Conservation (phyloP, 2,113 vertebrate genomes). For the Hassar affinis region DNA sequence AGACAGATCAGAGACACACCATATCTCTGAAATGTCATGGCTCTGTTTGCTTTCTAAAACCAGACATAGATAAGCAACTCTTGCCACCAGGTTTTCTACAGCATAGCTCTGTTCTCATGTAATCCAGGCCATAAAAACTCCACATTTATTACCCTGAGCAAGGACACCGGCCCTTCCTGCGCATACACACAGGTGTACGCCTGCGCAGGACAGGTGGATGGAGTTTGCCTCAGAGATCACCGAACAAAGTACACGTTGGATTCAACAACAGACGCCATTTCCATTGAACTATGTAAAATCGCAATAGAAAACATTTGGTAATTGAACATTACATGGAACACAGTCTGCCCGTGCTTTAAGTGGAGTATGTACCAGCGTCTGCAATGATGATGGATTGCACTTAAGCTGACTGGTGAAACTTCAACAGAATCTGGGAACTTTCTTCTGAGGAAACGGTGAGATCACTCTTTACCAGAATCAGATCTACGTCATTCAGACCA, state of each 20-base stretch:
- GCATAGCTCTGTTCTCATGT: neutral
- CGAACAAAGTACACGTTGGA: constrained; percentile 70
- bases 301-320: neutral
- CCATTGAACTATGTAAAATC: neutral
- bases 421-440: constrained; percentile 27
- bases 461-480: constrained; percentile 31
- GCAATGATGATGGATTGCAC: constrained; percentile 58
- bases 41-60: constrained; percentile 21
- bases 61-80: constrained; percentile 21
- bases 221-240: constrained; percentile 61
- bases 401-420: constrained; percentile 41
- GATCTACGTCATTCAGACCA: neutral
- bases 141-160: constrained; percentile 61
- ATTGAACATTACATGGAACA: neutral
- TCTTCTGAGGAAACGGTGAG: constrained; percentile 60
- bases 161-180: constrained; percentile 28
- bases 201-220: constrained; percentile 57
- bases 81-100: constrained; percentile 10
- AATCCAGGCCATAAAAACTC: constrained; percentile 33
- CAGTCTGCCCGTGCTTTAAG: neutral
- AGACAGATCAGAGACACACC: neutral
- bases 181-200: constrained; percentile 30
- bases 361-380: neutral
- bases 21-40: constrained; percentile 16
- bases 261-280: constrained; percentile 26